These are phyloP conservation scores for Drosophila teissieri DNA, from an alignment of 1,140 invertebrate species.

Conservation along the genomic window DNA sequence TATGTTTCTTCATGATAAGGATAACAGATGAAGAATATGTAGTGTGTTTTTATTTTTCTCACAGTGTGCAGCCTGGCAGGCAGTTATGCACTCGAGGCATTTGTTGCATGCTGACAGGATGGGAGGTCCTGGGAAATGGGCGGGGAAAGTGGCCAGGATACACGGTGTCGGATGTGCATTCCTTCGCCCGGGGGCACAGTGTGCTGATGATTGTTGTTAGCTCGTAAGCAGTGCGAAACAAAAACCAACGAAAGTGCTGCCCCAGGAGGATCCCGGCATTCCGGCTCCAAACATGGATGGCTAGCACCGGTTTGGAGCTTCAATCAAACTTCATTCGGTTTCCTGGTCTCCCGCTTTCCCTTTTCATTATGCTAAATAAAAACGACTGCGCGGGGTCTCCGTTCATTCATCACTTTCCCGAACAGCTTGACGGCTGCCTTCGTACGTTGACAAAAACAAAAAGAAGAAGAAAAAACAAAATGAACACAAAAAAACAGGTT, in stretches of 20 bases:
- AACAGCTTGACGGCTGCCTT: conserved; percentile 44
- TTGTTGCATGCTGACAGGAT: conserved; percentile 70
- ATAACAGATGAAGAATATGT: too few species aligned
- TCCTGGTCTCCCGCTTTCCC: conserved; percentile 18
- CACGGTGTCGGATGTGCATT: conserved; percentile 73
- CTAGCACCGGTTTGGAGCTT: conserved; percentile 11
- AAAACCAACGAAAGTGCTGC: conserved; percentile 37
- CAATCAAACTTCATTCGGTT: conserved; percentile 57
- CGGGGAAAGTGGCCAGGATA: conserved; percentile 45
- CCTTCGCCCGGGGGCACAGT: conserved; percentile 26
- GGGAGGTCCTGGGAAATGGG: conserved; percentile 4
- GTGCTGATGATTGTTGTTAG: conserved; percentile 51
- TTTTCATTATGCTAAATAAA: conserved; percentile 72
- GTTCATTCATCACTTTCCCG: conserved; percentile 63
- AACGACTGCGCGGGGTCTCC: conserved; percentile 37
- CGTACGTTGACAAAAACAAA: conserved; percentile 64
- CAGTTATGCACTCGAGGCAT: conserved; percentile 78
- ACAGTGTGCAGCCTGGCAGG: conserved; percentile 33
- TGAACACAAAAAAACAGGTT: conserved; percentile 43
- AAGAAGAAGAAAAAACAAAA: conserved; percentile 13
- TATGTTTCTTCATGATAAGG: too few species aligned
- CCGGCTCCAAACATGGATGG: neutral
- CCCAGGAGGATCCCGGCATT: conserved; percentile 12
- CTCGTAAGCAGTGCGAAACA: conserved; percentile 36
- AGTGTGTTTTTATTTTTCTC: neutral